Evolutionary conservation across 2,797 vertebrate genomes (phyloP), one percentile per base, ranked within the genome.

Genomic region (Smutsia gigantea): DNA sequence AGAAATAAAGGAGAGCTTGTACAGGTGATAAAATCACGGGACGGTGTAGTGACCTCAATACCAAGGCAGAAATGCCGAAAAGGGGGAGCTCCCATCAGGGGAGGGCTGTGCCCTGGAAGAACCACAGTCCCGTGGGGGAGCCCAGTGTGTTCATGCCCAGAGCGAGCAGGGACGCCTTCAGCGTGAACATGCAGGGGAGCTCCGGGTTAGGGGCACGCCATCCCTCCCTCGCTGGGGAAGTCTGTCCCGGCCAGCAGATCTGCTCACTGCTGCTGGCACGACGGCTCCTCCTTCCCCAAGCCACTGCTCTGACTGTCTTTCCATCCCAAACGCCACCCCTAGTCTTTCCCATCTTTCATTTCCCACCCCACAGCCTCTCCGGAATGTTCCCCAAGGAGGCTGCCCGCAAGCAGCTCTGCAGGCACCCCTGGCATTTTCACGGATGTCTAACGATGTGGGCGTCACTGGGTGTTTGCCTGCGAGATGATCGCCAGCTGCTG

Each of bases 261-360:
- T n/a, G 1, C 64, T 89, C 25, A 27, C 29, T 31, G 8, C 7
- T 17, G 17, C 39, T 21, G 34, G 34, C 39, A 5, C 4, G 5
- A n/a, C 0, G 5, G 25, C 29, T 1, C 68, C 37, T 39, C 23
- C 19, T 18, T 1, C 8, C 34, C 31, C 4, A 31, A 69, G 10
- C 23, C 49, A 7, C 9, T 46, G 66, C 46, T 86, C n/a, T 7
- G 2, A 18, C 27, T n/a, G 23, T 46, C 61, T 31, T 42, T 87
- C 74, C 53, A 25, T 63, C 63, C 59, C 37, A 9, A 86, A 69
- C 27, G 25, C 14, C 23, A 31, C 1, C 27, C 59, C 72, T 25
- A 42, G 51, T 25, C n/a, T 69, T 14, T 31, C 11, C 81, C 27
- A 8, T 34, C 4, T 37, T 42, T 64, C 10, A 14, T 2, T 23